These are phyloP conservation scores for Gambusia affinis DNA, from an alignment of 2,113 vertebrate species.

Conservation along the genomic window DNA sequence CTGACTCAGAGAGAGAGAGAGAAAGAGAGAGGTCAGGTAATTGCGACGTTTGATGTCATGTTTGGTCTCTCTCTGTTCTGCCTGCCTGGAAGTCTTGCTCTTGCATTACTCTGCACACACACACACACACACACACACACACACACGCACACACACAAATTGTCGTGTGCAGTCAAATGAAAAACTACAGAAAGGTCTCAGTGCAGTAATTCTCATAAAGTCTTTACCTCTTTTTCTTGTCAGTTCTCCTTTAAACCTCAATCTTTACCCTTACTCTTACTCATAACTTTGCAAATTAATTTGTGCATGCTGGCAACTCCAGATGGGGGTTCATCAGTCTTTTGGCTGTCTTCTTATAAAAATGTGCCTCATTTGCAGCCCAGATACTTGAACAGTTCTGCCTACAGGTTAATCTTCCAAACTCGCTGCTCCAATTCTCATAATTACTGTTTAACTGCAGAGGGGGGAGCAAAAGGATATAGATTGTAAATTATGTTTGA, in stretches of 20 bases:
- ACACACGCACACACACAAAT: constrained; percentile 46
- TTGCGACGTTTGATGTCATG: constrained; percentile 79
- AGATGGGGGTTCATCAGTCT: not conserved
- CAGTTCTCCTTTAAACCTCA: constrained; percentile 92
- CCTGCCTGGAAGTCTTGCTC: constrained; percentile 65
- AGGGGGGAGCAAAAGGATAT: constrained; percentile 72
- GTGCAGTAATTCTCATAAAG: constrained; percentile 89
- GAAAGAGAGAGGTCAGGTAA: constrained; percentile 79
- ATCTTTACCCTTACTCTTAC: constrained; percentile 83
- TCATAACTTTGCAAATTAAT: constrained; percentile 79
- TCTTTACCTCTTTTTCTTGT: constrained; percentile 86
- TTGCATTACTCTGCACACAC: constrained; percentile 4
- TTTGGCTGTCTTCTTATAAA: constrained; percentile 44
- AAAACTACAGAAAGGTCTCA: constrained; percentile 83
- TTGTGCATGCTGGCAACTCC: not conserved
- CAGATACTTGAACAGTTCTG: constrained; percentile 73
- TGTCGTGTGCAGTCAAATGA: constrained; percentile 62
- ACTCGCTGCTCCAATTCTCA: constrained; percentile 84
- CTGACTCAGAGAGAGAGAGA: constrained; percentile 30
- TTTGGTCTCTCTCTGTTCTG: constrained; percentile 75
- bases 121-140: constrained; percentile 29
- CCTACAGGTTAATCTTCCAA: constrained; percentile 79
- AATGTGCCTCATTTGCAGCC: constrained; percentile 38
- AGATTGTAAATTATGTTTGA: constrained; percentile 99
- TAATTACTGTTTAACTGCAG: constrained; percentile 88